phyloP scores from a whole-genome alignment of 2,797 vertebrate genomes.

The Morelia viridis region DNA sequence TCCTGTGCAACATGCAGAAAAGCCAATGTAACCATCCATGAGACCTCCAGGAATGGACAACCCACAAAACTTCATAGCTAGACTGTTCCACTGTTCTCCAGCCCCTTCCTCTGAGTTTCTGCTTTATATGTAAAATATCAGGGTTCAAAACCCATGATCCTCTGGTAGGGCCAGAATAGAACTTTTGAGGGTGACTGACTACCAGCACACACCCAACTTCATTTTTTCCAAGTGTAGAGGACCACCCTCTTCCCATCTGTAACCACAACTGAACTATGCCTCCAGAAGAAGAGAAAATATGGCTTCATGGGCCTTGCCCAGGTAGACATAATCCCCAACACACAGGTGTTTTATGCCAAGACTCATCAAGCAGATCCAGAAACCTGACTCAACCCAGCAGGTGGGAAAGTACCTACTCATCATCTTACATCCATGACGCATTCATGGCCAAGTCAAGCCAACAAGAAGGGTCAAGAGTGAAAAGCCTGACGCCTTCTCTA shows the following conservation, averaged over 20 bases:
- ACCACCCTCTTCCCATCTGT: neutral
- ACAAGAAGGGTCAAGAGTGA: neutral
- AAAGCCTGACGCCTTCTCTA: neutral
- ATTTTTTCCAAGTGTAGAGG: neutral
- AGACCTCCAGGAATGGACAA: neutral
- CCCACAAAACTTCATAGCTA: neutral
- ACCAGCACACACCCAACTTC: neutral
- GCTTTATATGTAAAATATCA: neutral
- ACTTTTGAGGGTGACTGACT: neutral
- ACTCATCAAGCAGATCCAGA: neutral
- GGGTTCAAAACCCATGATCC: neutral
- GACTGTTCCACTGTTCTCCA: neutral
- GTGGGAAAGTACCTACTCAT: constrained; percentile 2
- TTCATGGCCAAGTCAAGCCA: neutral
- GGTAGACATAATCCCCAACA: neutral
- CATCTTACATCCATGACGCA: neutral
- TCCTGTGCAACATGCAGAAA: neutral
- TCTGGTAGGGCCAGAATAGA: neutral
- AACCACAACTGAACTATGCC: neutral
- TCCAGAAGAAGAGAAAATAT: neutral
- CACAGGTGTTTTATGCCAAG: neutral
- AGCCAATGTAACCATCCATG: neutral
- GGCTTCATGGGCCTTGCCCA: neutral
- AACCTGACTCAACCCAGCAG: neutral
- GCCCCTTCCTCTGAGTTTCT: neutral